These are phyloP conservation scores for Tenebrio molitor DNA, from an alignment of 1,140 invertebrate species.

Conservation along the genomic window DNA sequence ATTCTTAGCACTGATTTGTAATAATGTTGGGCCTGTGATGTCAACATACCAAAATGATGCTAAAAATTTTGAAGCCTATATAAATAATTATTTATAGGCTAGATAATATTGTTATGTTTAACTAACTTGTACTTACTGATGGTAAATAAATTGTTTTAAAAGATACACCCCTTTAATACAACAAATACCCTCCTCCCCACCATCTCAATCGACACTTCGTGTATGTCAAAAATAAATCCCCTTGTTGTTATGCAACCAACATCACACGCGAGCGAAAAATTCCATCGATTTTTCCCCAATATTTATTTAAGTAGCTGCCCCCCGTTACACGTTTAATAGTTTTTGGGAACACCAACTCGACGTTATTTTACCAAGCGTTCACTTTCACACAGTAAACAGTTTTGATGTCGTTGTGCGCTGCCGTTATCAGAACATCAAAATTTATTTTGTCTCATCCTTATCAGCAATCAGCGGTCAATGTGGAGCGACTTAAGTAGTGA, in stretches of 20 bases:
- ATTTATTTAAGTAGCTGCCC: no score
- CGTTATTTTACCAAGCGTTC: no score
- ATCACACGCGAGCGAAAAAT: no score
- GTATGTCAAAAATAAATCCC: no score
- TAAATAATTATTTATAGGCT: constrained; percentile 53
- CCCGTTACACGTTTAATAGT: no score
- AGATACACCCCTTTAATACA: constrained; percentile 30
- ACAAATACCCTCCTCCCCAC: background rate
- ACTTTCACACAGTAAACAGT: no score
- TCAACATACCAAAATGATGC: constrained; percentile 52
- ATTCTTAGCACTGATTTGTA: constrained; percentile 40
- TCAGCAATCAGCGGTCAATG: constrained; percentile 27
- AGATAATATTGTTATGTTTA: constrained; percentile 59
- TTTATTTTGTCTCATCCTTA: constrained; percentile 18
- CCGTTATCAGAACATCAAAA: no score
- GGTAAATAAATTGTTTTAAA: constrained; percentile 60
- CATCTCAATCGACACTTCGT: background rate
- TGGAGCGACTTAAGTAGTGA: constrained; percentile 19
- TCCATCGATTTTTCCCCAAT: no score
- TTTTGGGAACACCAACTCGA: no score
- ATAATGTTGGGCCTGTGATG: constrained; percentile 58
- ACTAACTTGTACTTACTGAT: constrained; percentile 57
- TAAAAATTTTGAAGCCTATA: constrained; percentile 54
- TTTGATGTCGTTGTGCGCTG: no score
- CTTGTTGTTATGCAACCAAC: no score